Evolutionary conservation across 92 coral and sea anemone genomes (phyloP).

Genomic region (Zoanthus solanderi): DNA sequence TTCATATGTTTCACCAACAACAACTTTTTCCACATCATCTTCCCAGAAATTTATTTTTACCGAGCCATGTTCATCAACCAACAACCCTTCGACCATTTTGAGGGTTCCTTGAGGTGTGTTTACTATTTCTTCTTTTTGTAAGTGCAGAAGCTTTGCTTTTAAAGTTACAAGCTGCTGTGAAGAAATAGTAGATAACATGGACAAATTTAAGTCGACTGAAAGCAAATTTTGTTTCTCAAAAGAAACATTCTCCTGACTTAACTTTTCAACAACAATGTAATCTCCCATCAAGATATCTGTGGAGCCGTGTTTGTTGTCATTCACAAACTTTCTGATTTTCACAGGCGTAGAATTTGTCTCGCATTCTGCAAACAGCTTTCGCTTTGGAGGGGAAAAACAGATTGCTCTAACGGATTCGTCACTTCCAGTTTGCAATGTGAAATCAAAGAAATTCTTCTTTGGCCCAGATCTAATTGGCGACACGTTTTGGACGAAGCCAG

Average conservation of each 20-base stretch:
- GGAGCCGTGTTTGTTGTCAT: constrained; percentile 20
- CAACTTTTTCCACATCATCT: constrained; percentile 15
- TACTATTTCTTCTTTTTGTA: constrained; percentile 18
- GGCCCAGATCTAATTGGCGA: constrained; percentile 48
- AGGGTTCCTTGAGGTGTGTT: neutral
- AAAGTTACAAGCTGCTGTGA: constrained; percentile 33
- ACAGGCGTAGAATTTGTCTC: neutral
- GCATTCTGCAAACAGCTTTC: constrained; percentile 27
- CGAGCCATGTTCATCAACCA: constrained; percentile 28
- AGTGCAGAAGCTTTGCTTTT: constrained; percentile 26
- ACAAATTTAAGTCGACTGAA: constrained; percentile 24
- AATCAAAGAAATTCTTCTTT: constrained; percentile 43
- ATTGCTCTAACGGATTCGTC: constrained; percentile 30
- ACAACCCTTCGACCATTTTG: neutral
- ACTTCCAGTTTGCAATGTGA: constrained; percentile 15
- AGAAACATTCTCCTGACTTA: constrained; percentile 9
- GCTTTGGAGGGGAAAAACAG: constrained; percentile 51
- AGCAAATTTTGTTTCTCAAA: constrained; percentile 35
- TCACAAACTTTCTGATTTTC: constrained; percentile 34
- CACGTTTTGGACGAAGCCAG: constrained; percentile 51
- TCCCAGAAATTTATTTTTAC: constrained; percentile 44
- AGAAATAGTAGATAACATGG: constrained; percentile 17
- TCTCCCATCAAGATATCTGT: constrained; percentile 25
- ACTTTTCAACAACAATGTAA: constrained; percentile 1
- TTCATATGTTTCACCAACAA: constrained; percentile 27